Evolutionary conservation across 2,888 invertebrate species (phyloP).

Genomic region (Eupsilia transversa): DNA sequence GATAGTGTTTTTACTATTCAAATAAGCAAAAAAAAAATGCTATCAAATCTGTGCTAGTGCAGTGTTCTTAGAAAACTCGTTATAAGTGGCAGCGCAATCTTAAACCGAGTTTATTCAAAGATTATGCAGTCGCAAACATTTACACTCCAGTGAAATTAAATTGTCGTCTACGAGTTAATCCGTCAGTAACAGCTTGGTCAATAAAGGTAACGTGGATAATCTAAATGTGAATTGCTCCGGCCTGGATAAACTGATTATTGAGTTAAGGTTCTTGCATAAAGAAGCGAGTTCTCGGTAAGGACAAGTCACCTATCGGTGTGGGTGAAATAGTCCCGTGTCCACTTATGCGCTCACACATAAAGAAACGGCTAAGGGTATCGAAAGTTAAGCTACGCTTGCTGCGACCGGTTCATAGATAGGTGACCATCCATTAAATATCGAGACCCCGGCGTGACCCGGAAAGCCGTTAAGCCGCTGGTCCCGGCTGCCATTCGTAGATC

Average conservation of each 20-base stretch:
- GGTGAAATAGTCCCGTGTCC: not conserved
- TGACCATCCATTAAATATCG: not conserved
- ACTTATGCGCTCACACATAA: not conserved
- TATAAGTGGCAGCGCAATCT: not conserved
- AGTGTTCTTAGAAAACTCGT: constrained; percentile 1
- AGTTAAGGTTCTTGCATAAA: constrained; percentile 23
- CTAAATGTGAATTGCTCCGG: constrained; percentile 31
- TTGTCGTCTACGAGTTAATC: constrained; percentile 29
- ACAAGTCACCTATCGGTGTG: not conserved
- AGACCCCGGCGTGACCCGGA: not conserved
- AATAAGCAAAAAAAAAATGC: too few relatives aligned
- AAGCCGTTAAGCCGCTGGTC: not conserved
- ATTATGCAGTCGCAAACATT: constrained; percentile 32
- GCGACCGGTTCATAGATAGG: not conserved
- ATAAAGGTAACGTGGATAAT: constrained; percentile 40
- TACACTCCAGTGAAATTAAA: constrained; percentile 27
- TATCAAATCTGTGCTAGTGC: too few relatives aligned
- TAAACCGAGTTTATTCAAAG: constrained; percentile 18
- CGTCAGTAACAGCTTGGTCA: constrained; percentile 40
- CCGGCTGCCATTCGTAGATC: not conserved
- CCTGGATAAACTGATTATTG: constrained; percentile 31
- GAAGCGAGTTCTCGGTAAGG: too few relatives aligned
- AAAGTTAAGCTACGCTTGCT: not conserved
- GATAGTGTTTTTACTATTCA: not conserved
- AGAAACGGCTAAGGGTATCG: too few relatives aligned